Evolutionary conservation across 2,113 vertebrate species (phyloP).

Genomic region (Lanius ludovicianus): DNA sequence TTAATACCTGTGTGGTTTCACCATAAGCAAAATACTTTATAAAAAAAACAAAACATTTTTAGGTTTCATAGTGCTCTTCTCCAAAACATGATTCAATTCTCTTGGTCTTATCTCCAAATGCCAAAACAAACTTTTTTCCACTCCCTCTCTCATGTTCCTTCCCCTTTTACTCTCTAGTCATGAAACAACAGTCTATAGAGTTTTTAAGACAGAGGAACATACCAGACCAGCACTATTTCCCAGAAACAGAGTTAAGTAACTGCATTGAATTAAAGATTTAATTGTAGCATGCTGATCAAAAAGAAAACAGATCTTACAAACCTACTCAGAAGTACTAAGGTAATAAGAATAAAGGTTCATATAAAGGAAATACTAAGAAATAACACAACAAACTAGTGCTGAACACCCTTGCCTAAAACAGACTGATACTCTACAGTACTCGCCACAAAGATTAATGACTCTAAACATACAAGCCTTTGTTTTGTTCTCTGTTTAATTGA

Average conservation of each 20-base stretch:
- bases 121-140: neutral
- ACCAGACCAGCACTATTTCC: neutral
- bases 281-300: neutral
- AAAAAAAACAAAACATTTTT: neutral
- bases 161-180: neutral
- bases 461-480: neutral
- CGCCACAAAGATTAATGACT: neutral
- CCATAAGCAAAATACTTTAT: neutral
- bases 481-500: neutral
- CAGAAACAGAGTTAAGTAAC: neutral
- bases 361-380: neutral
- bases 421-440: neutral
- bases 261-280: neutral
- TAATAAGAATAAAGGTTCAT: neutral
- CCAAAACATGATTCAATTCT: neutral
- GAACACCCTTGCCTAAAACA: neutral
- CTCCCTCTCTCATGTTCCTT: neutral
- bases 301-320: neutral
- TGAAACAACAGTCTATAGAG: neutral
- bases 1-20: neutral
- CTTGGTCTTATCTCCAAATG: neutral
- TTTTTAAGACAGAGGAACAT: neutral
- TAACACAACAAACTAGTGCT: neutral
- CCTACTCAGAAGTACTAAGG: neutral
- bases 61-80: neutral